Conservation (phyloP, 1,140 invertebrate species). For the Parapsyche elsis region DNA sequence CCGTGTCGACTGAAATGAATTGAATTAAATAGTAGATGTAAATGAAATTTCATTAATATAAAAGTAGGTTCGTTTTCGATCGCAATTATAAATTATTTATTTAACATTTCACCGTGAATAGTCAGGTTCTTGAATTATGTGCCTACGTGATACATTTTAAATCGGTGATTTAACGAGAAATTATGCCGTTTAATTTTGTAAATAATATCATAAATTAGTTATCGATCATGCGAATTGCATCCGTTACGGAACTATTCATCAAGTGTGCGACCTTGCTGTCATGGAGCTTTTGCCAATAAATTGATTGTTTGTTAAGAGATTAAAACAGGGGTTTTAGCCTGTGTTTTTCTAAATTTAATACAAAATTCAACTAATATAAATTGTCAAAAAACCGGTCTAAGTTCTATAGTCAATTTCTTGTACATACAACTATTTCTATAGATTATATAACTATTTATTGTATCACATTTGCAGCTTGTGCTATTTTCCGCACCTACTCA, state of each 20-base stretch:
- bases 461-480: no score
- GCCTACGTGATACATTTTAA: background rate
- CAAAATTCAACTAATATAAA: no score
- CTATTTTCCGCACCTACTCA: no score
- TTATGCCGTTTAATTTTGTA: background rate
- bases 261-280: constrained; percentile 6
- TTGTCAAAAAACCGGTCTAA: no score
- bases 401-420: background rate
- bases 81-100: no score
- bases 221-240: constrained; percentile 36
- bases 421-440: background rate
- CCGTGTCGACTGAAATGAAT: no score
- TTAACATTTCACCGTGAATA: background rate
- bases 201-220: background rate
- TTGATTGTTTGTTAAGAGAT: constrained; percentile 51
- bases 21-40: no score
- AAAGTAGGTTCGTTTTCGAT: no score
- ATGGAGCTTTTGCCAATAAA: constrained; percentile 28
- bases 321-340: constrained; percentile 21
- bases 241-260: constrained; percentile 38
- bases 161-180: no score
- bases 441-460: no score
- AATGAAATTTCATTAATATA: no score
- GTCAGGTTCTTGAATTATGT: background rate
- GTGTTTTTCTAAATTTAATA: background rate